Evolutionary conservation across 2,113 vertebrate species (phyloP).

Genomic region (Bufo gargarizans): DNA sequence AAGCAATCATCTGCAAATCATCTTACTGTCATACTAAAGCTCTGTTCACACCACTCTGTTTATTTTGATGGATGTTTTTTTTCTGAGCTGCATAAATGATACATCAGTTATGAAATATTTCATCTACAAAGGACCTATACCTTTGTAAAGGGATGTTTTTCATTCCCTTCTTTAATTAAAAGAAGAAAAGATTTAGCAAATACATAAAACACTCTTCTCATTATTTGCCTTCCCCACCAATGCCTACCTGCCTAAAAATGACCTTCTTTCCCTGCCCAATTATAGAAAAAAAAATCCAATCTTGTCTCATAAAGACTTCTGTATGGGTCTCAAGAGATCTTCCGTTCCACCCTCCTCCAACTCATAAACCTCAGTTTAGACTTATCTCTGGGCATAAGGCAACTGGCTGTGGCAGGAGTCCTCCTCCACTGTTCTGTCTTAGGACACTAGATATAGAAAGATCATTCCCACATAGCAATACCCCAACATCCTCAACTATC

Average conservation of each 20-base stretch:
- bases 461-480: neutral
- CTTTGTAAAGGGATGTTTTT: neutral
- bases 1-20: slow-evolving; percentile 8
- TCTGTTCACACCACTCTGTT: neutral
- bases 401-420: neutral
- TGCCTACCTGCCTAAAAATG: neutral
- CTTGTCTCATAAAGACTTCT: too few relatives aligned
- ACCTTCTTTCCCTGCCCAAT: neutral
- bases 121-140: neutral
- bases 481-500: neutral
- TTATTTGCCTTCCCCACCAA: neutral
- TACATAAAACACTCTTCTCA: neutral
- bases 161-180: neutral
- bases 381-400: neutral
- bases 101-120: neutral
- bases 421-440: neutral
- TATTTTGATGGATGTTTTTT: neutral
- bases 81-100: neutral
- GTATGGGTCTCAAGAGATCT: neutral
- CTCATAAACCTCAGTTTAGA: neutral
- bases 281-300: neutral
- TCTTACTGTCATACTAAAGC: slow-evolving; percentile 6
- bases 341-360: neutral
- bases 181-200: neutral
- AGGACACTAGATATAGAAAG: neutral